Base-by-base conservation (phyloP, 2,888 invertebrate species). In the Unio delphinus region DNA sequence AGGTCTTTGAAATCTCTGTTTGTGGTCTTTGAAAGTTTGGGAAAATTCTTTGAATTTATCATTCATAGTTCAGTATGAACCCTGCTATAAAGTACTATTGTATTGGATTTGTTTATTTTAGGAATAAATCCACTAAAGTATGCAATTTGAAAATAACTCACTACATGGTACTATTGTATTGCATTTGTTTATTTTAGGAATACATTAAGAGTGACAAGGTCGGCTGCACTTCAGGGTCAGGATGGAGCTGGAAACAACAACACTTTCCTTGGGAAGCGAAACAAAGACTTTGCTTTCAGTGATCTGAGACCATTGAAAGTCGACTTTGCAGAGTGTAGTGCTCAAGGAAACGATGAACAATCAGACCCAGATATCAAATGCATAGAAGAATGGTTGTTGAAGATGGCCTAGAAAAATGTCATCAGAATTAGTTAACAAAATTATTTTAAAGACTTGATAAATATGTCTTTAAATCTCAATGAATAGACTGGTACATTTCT, bases 261-360 rank as follows among this genome's bases (percentile, higher is more conserved):
- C 7, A 80, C 82, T 6, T 94, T 92, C 80, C 91, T 97, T 54
- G 96, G 96, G 26, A 94, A 94, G 86, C 69, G 81, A 55, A 95
- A 94, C 67, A 94, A 94, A 86, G 95, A 95, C 86, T 97, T 98
- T 90, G 94, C 94, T 83, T 97, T 97, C 89, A 91, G 93, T 0
- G 94, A 95, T 81, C 90, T 96, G 18, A 91, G 86, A 65, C 88
- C 92, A 34, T 92, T 93, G 68, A 93, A 93, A 75, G 93, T 97
- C 18, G 89, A 90, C 28, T 91, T 91, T 82, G 86, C 83, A 20
- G 90, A 91, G 78, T 88, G 90, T 80, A 87, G 88, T 74, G 87
- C 88, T 15, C 71, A 80, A 23, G 86, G 83, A 30, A 84, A 81
- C 70, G 82, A 92, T 62, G 91, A 92, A 65, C 93, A 94, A 30